Evolutionary conservation across 2,888 invertebrate genomes (phyloP).

Genomic region (Arctia plantaginis): DNA sequence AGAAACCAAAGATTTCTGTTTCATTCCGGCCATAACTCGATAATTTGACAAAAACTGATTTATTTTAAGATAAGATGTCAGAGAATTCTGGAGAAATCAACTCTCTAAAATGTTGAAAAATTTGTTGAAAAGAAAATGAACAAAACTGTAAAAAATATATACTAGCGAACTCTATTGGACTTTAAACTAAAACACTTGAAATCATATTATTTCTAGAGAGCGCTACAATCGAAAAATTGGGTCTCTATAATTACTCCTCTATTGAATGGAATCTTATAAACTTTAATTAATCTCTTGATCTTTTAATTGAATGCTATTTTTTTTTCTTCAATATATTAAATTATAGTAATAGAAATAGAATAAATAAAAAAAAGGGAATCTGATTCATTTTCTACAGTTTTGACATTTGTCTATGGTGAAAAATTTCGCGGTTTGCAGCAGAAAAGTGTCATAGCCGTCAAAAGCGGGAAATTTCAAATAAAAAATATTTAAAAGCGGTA

Average conservation of each 20-base stretch:
- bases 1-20: no score
- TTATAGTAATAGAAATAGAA: neutral
- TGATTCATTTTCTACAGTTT: neutral
- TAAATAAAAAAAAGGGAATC: neutral
- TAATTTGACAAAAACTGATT: no score
- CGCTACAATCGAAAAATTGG: neutral
- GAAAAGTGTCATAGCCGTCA: neutral
- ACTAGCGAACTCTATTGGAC: slow-evolving; percentile 3
- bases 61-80: no score
- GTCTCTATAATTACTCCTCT: neutral
- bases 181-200: neutral
- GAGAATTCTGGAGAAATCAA: no score
- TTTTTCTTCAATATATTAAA: neutral
- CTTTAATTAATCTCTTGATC: neutral
- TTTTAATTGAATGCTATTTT: neutral
- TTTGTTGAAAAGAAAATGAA: neutral
- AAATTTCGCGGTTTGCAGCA: neutral
- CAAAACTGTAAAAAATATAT: neutral
- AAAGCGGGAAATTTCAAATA: neutral
- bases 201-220: neutral
- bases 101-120: no score
- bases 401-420: neutral
- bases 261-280: neutral
- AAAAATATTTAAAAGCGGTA: neutral
- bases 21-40: no score